These are phyloP conservation scores for Smittia aterrima DNA, from an alignment of 2,888 invertebrate species.

Conservation along the genomic window DNA sequence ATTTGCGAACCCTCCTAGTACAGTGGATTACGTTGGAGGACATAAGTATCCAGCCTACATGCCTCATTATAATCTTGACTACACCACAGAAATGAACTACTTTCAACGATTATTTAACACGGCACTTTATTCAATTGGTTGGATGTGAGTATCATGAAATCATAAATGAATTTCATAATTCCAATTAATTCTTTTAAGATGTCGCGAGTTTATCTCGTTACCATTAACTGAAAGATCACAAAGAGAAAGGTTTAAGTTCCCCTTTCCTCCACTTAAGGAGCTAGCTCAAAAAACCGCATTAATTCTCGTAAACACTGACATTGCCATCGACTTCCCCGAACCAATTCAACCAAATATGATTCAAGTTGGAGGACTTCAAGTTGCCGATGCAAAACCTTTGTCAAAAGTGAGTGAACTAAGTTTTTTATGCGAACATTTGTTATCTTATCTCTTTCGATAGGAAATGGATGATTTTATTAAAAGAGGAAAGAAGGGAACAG, in stretches of 20 bases:
- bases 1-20: conserved; percentile 44
- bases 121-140: conserved; percentile 43
- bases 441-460: no score
- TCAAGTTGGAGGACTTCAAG: conserved; percentile 43
- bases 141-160: conserved; percentile 43
- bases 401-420: background rate
- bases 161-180: background rate
- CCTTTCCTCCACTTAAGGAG: background rate
- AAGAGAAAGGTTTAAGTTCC: background rate
- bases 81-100: conserved; percentile 44
- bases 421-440: no score
- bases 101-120: conserved; percentile 43
- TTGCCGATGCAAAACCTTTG: conserved; percentile 35
- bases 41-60: conserved; percentile 45
- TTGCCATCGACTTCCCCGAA: conserved; percentile 41
- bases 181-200: background rate
- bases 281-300: conserved; percentile 32
- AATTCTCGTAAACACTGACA: conserved; percentile 41
- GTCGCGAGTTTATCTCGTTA: background rate
- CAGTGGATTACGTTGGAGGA: conserved; percentile 43
- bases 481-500: conserved; percentile 34
- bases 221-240: conserved; percentile 35
- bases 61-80: conserved; percentile 42
- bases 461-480: conserved; percentile 44
- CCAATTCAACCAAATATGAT: conserved; percentile 42